Percentiles rank a stretch among this genome's conserved stretches.
Evolutionary conservation across 2,888 invertebrate genomes (phyloP).

Genomic region (Metopia argyrocephala): DNA sequence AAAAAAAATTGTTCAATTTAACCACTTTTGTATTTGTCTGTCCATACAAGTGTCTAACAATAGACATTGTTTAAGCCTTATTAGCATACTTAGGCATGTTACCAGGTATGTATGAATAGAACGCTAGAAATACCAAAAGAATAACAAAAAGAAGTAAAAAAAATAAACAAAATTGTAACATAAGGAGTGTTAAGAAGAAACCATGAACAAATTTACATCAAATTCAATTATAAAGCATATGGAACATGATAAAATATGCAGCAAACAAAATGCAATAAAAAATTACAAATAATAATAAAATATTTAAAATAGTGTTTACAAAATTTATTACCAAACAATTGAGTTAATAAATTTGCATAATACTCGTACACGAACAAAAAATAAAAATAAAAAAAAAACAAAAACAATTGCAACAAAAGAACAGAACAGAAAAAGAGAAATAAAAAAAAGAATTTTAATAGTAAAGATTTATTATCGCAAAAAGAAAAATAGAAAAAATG

Average conservation of each 20-base stretch:
- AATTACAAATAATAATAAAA: background rate
- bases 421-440: background rate
- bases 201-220: background rate
- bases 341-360: conserved; percentile 46
- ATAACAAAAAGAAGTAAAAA: background rate
- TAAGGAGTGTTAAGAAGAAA: conserved; percentile 22
- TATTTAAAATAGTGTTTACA: conserved; percentile 46
- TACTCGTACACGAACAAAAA: conserved; percentile 19
- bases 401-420: background rate
- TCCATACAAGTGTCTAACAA: background rate
- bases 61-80: conserved; percentile 3
- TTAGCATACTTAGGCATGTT: conserved; percentile 35
- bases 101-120: background rate
- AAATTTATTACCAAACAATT: conserved; percentile 45
- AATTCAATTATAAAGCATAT: background rate
- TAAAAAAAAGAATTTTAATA: background rate
- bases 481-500: too few species aligned
- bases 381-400: background rate
- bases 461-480: too few species aligned
- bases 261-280: background rate
- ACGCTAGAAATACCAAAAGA: background rate
- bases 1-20: background rate
- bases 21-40: background rate
- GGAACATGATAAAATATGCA: too few species aligned
- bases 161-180: conserved; percentile 29